Evolutionary conservation across 2,797 vertebrate species (phyloP).

Genomic region (Pantherophis vulpinus): DNA sequence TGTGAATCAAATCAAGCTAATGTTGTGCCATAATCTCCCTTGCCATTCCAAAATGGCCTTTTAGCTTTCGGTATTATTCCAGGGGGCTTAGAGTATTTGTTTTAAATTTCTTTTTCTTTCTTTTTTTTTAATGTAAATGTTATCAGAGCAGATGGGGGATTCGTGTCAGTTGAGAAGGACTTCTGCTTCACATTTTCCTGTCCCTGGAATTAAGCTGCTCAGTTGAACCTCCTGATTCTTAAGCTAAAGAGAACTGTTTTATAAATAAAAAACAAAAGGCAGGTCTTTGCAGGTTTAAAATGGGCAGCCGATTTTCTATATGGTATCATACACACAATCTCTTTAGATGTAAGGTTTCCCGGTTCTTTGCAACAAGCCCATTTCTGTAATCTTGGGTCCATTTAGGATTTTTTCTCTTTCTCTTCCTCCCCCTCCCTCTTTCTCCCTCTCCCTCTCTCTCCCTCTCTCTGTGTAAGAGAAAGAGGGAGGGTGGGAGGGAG

Average conservation of each 20-base stretch:
- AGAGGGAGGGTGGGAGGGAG: too few species aligned
- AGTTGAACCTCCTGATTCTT: background rate
- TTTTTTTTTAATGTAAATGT: background rate
- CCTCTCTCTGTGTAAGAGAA: too few species aligned
- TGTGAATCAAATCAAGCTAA: background rate
- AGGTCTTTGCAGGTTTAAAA: background rate
- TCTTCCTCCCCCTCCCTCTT: too few species aligned
- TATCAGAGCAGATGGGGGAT: background rate
- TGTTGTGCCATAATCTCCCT: background rate
- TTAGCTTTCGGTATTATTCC: background rate
- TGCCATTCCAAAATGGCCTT: background rate
- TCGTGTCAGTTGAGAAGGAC: background rate
- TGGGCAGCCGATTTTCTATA: background rate
- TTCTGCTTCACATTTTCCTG: background rate
- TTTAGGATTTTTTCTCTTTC: background rate
- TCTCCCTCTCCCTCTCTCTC: too few species aligned
- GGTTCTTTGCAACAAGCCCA: background rate
- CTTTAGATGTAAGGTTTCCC: background rate
- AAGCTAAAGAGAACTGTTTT: background rate
- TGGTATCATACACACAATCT: background rate
- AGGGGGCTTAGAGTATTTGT: background rate
- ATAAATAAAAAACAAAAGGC: background rate
- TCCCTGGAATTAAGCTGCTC: background rate
- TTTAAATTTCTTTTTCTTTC: background rate
- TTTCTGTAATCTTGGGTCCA: background rate